Evolutionary conservation across 2,888 invertebrate genomes (phyloP).

Genomic region (Sialis lutaria): DNA sequence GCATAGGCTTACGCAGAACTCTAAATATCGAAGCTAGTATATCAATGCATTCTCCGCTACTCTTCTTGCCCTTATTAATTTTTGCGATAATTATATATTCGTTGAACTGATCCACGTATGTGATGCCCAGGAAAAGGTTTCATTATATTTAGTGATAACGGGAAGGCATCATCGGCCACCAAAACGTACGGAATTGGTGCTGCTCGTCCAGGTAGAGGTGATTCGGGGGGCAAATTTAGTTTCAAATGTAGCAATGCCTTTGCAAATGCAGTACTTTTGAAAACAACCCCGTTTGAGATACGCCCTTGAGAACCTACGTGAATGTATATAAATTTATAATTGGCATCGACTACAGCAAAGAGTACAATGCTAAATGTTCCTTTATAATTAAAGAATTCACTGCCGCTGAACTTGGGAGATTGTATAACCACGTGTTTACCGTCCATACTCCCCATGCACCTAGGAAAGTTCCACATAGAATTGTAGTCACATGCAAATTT

Average conservation of each 20-base stretch:
- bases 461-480: constrained; percentile 15
- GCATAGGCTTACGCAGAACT: constrained; percentile 11
- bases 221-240: constrained; percentile 10
- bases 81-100: no score
- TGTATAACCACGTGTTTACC: constrained; percentile 17
- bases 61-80: no score
- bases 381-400: constrained; percentile 17
- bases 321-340: constrained; percentile 12
- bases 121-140: constrained; percentile 9
- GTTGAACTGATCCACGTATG: neutral
- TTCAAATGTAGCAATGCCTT: no score
- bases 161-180: constrained; percentile 12
- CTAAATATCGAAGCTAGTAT: constrained; percentile 9
- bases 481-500: no score
- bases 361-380: constrained; percentile 14
- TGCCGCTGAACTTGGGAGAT: constrained; percentile 13
- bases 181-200: constrained; percentile 10
- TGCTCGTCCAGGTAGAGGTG: constrained; percentile 9
- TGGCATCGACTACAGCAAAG: constrained; percentile 15
- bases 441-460: constrained; percentile 14
- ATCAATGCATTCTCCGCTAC: constrained; percentile 11
- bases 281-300: constrained; percentile 14
- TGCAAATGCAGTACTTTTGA: constrained; percentile 8
- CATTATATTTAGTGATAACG: constrained; percentile 11
- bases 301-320: no score